Conservation (phyloP, 2,888 invertebrate species). For the Agrochola lota region DNA sequence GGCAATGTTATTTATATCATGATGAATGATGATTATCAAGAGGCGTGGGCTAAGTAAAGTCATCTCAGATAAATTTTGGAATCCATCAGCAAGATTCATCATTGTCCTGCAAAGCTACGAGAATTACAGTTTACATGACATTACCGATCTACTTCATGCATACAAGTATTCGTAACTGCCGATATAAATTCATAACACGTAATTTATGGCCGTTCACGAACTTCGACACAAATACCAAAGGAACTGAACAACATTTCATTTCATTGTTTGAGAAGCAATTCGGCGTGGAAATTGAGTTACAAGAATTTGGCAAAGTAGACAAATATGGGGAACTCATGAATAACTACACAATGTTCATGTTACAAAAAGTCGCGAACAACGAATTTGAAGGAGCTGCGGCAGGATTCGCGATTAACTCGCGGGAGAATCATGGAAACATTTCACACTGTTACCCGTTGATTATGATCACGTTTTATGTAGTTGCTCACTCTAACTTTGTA, state of each 20-base stretch:
- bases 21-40: conserved; percentile 59
- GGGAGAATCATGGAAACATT: conserved; percentile 16
- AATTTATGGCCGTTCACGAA: conserved; percentile 69
- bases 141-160: conserved; percentile 64
- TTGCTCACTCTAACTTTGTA: conserved; percentile 51
- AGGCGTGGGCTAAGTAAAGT: conserved; percentile 58
- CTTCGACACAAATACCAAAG: conserved; percentile 56
- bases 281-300: conserved; percentile 62
- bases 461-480: conserved; percentile 37
- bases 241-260: conserved; percentile 67
- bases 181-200: conserved; percentile 65
- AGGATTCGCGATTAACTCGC: conserved; percentile 15
- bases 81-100: conserved; percentile 70
- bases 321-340: conserved; percentile 65
- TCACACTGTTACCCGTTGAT: conserved; percentile 66
- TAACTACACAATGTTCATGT: conserved; percentile 60
- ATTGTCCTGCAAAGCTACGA: conserved; percentile 64
- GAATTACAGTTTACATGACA: conserved; percentile 45
- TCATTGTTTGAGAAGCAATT: conserved; percentile 61
- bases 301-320: conserved; percentile 61
- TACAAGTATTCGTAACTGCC: conserved; percentile 61
- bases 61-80: conserved; percentile 69
- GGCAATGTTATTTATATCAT: conserved; percentile 67
- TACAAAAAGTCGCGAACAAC: conserved; percentile 60
- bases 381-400: conserved; percentile 69